Base-by-base conservation (phyloP, 53 echinoderm and acorn worm genomes). In the Holothuria leucospilota region DNA sequence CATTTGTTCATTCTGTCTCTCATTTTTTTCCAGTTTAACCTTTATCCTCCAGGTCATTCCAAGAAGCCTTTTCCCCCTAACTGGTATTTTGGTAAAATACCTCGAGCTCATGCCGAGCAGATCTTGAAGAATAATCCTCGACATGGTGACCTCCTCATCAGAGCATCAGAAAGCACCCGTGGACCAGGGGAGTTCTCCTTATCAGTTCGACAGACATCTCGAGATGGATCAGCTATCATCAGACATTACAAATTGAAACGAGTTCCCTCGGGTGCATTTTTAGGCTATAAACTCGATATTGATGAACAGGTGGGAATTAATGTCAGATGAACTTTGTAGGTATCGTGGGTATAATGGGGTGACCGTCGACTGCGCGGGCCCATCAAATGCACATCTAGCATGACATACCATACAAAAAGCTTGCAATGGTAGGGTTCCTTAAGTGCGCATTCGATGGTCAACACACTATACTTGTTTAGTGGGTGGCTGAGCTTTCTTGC, bases 81-180 rank as follows among this genome's bases (percentile, higher is more conserved):
- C 2, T 99, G 99, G 99, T 99, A 90, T 86, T 91, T 95, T 71
- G 84, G 88, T 40, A 92, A 92, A 51, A 87, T 95, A 15, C 88
- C 93, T 2, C 86, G 99, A 42, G 30, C 41, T 18, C 90, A 94
- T 65, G 95, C 99, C 11, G 94, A 99, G 63, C 85, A 94, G 89
- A 90, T 96, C 67, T 94, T 99, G 21, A 61, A 92, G 42, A 92
- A 94, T 39, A 94, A 94, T 63, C 90, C 74, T 5, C 68, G 87
- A 13, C 53, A 87, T 5, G 95, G 95, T 7, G 92, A 95, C 29
- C 82, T 99, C 14, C 86, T 99, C 23, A 82, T 99, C 15, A 87
- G 99, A 40, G 68, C 65, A 13, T 83, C 84, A 11, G 90, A 95
- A 20, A 92, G 95, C 15, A 95, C 94, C 39, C 65, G 88, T 0